Conservation (phyloP, 2,888 invertebrate genomes). For the Psylliodes chrysocephalus region DNA sequence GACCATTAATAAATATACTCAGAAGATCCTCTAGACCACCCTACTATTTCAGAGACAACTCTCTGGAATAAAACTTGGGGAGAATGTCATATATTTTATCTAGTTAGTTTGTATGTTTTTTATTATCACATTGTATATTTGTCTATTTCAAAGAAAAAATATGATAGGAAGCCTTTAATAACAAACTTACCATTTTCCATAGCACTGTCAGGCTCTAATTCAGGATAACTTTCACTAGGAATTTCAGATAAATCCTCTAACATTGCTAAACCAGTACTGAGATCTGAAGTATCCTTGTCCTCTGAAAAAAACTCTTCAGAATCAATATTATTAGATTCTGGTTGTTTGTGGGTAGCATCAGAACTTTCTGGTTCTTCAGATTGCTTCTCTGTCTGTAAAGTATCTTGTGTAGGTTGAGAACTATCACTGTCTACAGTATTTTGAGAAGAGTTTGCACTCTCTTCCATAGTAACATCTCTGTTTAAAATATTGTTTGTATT, state of each 20-base stretch:
- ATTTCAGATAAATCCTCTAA: constrained; percentile 33
- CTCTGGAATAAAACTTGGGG: no score
- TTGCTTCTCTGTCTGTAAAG: neutral
- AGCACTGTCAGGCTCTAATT: constrained; percentile 21
- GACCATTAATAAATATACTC: no score
- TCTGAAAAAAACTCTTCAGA: constrained; percentile 8
- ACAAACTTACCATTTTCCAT: no score
- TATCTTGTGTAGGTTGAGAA: neutral
- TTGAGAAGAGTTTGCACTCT: neutral
- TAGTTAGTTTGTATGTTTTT: no score
- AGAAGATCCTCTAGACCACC: no score
- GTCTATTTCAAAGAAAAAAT: no score
- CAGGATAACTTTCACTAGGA: constrained; percentile 36
- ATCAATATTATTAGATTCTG: constrained; percentile 6
- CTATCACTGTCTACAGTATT: neutral
- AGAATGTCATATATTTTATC: no score
- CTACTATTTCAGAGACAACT: no score
- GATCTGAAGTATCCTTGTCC: constrained; percentile 15
- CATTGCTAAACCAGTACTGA: constrained; percentile 17
- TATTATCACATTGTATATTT: no score
- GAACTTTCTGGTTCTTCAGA: neutral
- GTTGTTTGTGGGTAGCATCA: neutral
- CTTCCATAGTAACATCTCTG: neutral
- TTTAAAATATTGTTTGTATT: constrained; percentile 9
- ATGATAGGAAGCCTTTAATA: no score